Percentiles rank a stretch among this genome's conserved stretches.
Evolutionary conservation across 2,888 invertebrate genomes (phyloP).

Genomic region (Linnaemya tessellans): DNA sequence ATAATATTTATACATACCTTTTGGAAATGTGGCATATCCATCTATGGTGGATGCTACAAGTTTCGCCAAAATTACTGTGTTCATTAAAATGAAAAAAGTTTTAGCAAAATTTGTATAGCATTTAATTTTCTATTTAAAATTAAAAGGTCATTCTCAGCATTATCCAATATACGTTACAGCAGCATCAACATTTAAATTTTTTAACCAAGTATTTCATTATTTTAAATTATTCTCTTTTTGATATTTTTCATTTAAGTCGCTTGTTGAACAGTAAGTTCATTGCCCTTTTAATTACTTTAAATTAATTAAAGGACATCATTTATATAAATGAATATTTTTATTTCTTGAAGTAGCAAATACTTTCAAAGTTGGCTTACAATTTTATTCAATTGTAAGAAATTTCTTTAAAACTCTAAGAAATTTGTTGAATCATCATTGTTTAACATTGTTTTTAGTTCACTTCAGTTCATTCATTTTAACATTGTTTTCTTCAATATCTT

Average conservation of each 20-base stretch:
- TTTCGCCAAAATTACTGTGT: conserved; percentile 17
- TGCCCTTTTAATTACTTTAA: background rate
- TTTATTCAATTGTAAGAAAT: background rate
- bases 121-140: conserved; percentile 7
- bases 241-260: conserved; percentile 11
- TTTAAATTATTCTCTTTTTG: background rate
- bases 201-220: background rate
- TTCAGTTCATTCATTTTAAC: conserved; percentile 5
- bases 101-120: conserved; percentile 14
- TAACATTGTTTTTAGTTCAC: conserved; percentile 9
- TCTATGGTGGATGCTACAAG: conserved; percentile 4
- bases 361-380: background rate
- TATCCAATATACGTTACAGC: background rate
- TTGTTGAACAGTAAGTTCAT: background rate
- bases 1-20: conserved; percentile 27
- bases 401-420: conserved; percentile 9
- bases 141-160: conserved; percentile 1
- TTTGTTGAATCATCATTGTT: conserved; percentile 1
- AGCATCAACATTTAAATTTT: background rate
- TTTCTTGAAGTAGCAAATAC: background rate
- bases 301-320: background rate
- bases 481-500: conserved; percentile 3
- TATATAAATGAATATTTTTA: background rate
- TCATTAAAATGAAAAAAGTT: conserved; percentile 17
- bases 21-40: conserved; percentile 1